Evolutionary conservation across 2,888 invertebrate species (phyloP), one percentile per base, ranked within the genome.

Genomic region (Neoaliturus tenellus): DNA sequence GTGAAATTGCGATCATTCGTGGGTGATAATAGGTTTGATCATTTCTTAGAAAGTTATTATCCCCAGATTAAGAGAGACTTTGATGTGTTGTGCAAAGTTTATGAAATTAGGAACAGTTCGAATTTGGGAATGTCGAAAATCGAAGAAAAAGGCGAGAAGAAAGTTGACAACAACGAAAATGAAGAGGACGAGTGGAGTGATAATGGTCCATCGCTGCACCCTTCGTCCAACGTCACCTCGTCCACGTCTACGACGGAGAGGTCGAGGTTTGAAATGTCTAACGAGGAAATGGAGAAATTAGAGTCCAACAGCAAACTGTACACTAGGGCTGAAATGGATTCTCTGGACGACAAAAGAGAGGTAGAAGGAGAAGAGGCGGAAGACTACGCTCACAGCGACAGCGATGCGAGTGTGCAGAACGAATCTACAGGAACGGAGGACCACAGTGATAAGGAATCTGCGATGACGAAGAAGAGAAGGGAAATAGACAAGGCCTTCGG

Each of bases 1-100:
- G 91, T 94, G 73, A 95, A 95, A 90, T 93, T 96, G 67, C 93
- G 94, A 78, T 94, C 95, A 85, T 91, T 94, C 8, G 92, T 96
- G 84, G 96, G 96, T 0, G 91, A 92, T 1, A 91, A 92, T 10
- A 93, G 94, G 84, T 96, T 96, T 88, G 92, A 94, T 88, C 91
- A 91, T 58, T 92, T 93, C 86, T 85, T 91, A 87, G 87, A 88
- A 86, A 89, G 91, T 82, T 88, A 90, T 84, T 90, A 92, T 58
- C 90, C 91, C 44, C 92, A 92, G 58, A 90, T 92, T 0, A 91
- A 91, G 84, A 89, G 91, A 2, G 92, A 94, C 85, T 94, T 94
- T 86, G 92, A 93, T 82, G 89, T 93, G 35, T 90, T 95, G 4
- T 93, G 94, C 87, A 92, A 93, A 87, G 92, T 93, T 8, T 94